phyloP scores from a whole-genome alignment of 2,797 vertebrate species.

The Phalanger gymnotis region DNA sequence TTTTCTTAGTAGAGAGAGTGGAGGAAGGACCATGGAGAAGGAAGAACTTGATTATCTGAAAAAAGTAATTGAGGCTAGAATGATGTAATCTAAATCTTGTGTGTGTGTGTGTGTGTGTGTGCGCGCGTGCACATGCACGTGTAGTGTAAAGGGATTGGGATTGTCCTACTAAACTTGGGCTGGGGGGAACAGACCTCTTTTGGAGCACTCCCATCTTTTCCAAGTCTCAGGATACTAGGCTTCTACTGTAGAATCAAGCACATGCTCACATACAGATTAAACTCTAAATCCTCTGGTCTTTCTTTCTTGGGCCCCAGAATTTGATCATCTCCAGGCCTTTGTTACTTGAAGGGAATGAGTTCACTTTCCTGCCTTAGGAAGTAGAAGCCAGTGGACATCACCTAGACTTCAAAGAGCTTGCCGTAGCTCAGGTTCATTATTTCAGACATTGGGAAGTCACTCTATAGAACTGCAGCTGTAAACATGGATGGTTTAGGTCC shows the following conservation, averaged over 20 bases:
- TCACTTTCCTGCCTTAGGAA: not conserved
- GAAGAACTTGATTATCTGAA: not conserved
- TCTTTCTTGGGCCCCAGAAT: not conserved
- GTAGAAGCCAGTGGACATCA: not conserved
- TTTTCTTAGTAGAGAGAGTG: not conserved
- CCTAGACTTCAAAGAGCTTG: not conserved
- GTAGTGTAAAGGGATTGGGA: not conserved
- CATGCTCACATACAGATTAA: not conserved
- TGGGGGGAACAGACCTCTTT: not conserved
- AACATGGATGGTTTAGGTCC: not conserved
- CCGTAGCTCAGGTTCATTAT: not conserved
- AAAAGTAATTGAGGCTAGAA: not conserved
- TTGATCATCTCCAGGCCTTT: not conserved
- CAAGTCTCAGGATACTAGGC: not conserved
- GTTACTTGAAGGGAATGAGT: not conserved
- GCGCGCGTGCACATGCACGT: not conserved
- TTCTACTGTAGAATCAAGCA: not conserved
- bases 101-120: not conserved
- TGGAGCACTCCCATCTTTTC: not conserved
- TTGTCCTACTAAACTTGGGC: not conserved
- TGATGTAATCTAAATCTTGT: not conserved
- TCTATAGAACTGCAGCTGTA: not conserved
- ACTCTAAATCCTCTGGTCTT: not conserved
- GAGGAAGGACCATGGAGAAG: not conserved
- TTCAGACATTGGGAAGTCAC: not conserved